Evolutionary conservation across 2,797 vertebrate species (phyloP), one percentile per base, ranked within the genome.

Genomic region (Propithecus perrieri): DNA sequence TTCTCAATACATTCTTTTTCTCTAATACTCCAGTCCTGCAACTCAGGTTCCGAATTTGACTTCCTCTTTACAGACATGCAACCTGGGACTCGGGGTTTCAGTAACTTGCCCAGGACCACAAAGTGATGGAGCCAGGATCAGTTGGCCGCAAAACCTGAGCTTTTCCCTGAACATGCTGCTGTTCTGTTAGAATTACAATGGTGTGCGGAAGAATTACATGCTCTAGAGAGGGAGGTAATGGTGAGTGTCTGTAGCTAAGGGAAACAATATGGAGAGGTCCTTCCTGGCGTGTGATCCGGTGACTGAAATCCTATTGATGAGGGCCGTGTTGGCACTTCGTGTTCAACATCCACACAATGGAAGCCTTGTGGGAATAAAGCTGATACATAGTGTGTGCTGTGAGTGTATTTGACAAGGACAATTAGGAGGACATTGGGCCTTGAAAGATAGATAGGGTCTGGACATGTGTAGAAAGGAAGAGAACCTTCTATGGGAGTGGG

Each of bases 241-340:
- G 61, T 3, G 35, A 38, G 18, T 13, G 17, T 41, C 33, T 69
- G 33, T 72, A 74, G 13, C 38, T 41, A 33, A 81, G 43, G 74
- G 22, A 50, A 63, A 75, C 9, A 57, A 8, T 14, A n/a, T 59
- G 85, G 50, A 33, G 24, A 38, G n/a, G n/a, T 1, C 12, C 65
- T 87, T 71, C 20, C 4, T 0, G 18, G n/a, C 2, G 28, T 3
- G 33, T 12, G 65, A 35, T 20, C 71, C 35, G 7, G 1, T 24
- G 43, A 41, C 22, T 89, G 35, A 4, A 78, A 26, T 28, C 3
- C 33, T 7, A 24, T 2, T 76, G 38, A 53, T 46, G 67, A 75
- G 59, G 1, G 13, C n/a, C 0, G 0, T 2, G 2, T 30, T 48
- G 43, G 48, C 28, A 2, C 41, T 18, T 5, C n/a, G 30, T 7